Evolutionary conservation across 1,140 invertebrate genomes (phyloP), one percentile per base, ranked within the genome.

Genomic region (Meloidogyne hapla): DNA sequence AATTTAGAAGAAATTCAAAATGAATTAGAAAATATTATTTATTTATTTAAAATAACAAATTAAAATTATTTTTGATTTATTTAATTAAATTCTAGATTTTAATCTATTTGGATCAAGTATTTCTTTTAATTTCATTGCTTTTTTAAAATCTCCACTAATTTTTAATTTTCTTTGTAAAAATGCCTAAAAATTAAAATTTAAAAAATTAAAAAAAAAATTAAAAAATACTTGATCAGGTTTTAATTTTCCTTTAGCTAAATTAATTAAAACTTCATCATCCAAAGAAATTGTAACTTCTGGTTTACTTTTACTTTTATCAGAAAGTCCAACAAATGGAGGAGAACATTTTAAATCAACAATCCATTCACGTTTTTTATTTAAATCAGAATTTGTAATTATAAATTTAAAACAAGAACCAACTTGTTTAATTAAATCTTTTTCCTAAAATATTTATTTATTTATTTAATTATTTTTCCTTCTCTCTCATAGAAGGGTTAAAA

Each of bases 71-170:
- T 33, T 33, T 33, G n/a, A n/a, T n/a, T n/a, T 33, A 2, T 33
- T 6, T 70, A 42, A 13, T 75, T 79, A 84, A 71, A 84, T 74
- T 63, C 83, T 77, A 9, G 85, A 38, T 74, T 86, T 86, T 62
- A 86, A 73, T 72, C 81, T 85, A n/a, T 68, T 81, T 10, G 85
- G 85, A 74, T 86, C 85, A 40, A 86, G 84, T 42, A 90, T 89
- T 81, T 96, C 93, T 66, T 92, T 92, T 40, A 97, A 88, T 88
- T 95, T 97, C 93, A 98, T 93, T 62, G 95, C 96, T 87, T 94
- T 92, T 69, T 96, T 92, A 28, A 80, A 83, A 45, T 83, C 81
- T n/a, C 81, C 80, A 42, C 72, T 78, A 21, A 81, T 85, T 64
- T 83, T 84, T 83, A 84, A 85, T 67, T 83, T 83, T 40, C 79